Conservation (phyloP, 2,797 vertebrate species). For the Falco concolor region DNA sequence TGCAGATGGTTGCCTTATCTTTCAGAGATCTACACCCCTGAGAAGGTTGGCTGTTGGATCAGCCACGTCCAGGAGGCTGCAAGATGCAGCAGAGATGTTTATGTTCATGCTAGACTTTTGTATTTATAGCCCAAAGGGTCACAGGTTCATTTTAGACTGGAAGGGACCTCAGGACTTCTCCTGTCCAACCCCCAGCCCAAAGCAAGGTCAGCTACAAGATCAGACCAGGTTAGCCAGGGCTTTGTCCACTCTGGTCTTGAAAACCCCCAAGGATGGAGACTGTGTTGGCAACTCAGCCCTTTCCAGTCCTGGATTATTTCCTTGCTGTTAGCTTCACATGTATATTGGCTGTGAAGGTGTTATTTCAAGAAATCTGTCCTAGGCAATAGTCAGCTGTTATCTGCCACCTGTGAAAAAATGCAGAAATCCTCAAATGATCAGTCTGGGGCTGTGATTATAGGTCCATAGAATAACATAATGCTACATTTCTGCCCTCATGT, state of each 20-base stretch:
- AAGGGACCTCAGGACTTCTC: neutral
- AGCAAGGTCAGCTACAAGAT: neutral
- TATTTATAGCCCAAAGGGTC: neutral
- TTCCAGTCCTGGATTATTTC: neutral
- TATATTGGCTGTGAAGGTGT: neutral
- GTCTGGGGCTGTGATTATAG: neutral
- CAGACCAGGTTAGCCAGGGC: neutral
- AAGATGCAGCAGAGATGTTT: neutral
- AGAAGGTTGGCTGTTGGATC: neutral
- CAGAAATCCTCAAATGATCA: neutral
- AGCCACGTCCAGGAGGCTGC: neutral
- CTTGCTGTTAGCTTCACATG: neutral
- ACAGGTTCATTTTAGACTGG: neutral
- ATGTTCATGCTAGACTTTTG: rapidly evolving
- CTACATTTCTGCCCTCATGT: neutral
- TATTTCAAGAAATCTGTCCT: neutral
- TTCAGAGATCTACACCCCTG: neutral
- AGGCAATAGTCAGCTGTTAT: neutral
- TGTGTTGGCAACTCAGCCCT: neutral
- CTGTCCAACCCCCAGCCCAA: neutral
- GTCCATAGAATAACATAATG: neutral
- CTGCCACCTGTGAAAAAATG: neutral
- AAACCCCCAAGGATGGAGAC: neutral
- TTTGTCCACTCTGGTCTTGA: neutral
- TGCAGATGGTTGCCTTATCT: neutral